Evolutionary conservation across 2,797 vertebrate genomes (phyloP).

Genomic region (Acanthurus lineatus): DNA sequence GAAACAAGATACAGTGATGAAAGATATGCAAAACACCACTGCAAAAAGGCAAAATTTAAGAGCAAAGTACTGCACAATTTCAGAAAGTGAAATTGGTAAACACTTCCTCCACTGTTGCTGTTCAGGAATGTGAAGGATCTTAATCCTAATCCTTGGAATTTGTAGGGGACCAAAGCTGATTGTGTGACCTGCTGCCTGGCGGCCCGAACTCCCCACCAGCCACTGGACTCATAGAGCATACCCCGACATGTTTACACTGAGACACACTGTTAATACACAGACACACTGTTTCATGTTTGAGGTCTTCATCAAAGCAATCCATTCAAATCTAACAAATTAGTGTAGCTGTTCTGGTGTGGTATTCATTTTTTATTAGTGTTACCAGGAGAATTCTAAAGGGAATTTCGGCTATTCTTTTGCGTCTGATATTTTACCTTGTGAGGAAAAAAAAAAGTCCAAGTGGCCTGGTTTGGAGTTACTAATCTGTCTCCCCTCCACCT

Average conservation of each 20-base stretch:
- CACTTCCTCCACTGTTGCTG: slow-evolving; percentile 32
- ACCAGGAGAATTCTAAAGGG: not conserved
- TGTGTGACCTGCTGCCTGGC: slow-evolving; percentile 54
- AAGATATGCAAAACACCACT: not conserved
- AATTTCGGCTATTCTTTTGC: not conserved
- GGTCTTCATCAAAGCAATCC: not conserved
- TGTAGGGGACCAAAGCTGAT: slow-evolving; percentile 67
- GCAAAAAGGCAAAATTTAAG: not conserved
- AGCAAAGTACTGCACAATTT: not conserved
- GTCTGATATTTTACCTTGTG: slow-evolving; percentile 28
- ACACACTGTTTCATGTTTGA: not conserved
- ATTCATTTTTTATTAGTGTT: not conserved
- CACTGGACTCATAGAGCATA: slow-evolving; percentile 34
- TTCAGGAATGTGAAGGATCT: slow-evolving; percentile 72
- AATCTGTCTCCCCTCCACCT: slow-evolving; percentile 48
- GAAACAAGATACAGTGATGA: slow-evolving; percentile 2
- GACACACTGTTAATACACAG: not conserved
- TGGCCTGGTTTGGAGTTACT: slow-evolving; percentile 42
- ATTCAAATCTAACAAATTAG: not conserved
- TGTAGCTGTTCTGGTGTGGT: not conserved
- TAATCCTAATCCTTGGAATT: slow-evolving; percentile 79
- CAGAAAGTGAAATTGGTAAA: slow-evolving; percentile 19
- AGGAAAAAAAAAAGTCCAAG: slow-evolving; percentile 21
- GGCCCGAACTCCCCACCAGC: slow-evolving; percentile 12
- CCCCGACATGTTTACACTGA: slow-evolving; percentile 5